phyloP scores from a whole-genome alignment of 2,113 vertebrate genomes.

The Caracal caracal region DNA sequence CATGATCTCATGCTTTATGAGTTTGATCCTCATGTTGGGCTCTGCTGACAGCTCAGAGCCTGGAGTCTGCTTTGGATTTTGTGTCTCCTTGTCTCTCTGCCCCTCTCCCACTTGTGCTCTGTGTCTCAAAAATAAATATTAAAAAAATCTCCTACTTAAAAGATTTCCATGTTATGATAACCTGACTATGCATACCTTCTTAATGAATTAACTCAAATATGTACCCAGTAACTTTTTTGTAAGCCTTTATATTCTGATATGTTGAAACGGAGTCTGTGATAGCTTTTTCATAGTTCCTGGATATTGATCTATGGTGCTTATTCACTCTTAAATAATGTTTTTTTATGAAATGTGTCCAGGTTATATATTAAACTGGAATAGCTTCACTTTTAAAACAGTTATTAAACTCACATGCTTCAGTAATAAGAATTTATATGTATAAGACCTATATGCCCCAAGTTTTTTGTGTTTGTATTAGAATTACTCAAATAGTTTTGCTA shows the following conservation, averaged over 20 bases:
- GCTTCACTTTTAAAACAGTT: not conserved
- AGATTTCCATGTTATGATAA: not conserved
- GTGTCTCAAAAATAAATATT: too few relatives aligned
- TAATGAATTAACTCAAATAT: slow-evolving; percentile 21
- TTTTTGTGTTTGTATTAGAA: not conserved
- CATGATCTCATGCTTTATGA: too few relatives aligned
- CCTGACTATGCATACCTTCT: not conserved
- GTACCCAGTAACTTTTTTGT: not conserved
- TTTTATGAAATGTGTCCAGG: not conserved
- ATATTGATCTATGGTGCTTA: not conserved
- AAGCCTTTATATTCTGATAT: not conserved
- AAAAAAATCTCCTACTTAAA: not conserved
- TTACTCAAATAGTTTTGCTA: not conserved
- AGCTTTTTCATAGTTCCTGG: not conserved
- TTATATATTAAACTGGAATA: not conserved
- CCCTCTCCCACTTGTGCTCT: too few relatives aligned
- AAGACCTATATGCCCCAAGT: not conserved
- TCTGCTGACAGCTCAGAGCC: too few relatives aligned
- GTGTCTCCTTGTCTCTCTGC: too few relatives aligned
- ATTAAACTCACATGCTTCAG: not conserved
- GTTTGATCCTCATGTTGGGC: too few relatives aligned
- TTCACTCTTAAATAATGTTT: not conserved
- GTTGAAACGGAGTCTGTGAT: not conserved
- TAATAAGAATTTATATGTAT: not conserved
- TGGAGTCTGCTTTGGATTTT: too few relatives aligned